Evolutionary conservation across 2,113 vertebrate genomes (phyloP).

Genomic region (Hipposideros armiger): DNA sequence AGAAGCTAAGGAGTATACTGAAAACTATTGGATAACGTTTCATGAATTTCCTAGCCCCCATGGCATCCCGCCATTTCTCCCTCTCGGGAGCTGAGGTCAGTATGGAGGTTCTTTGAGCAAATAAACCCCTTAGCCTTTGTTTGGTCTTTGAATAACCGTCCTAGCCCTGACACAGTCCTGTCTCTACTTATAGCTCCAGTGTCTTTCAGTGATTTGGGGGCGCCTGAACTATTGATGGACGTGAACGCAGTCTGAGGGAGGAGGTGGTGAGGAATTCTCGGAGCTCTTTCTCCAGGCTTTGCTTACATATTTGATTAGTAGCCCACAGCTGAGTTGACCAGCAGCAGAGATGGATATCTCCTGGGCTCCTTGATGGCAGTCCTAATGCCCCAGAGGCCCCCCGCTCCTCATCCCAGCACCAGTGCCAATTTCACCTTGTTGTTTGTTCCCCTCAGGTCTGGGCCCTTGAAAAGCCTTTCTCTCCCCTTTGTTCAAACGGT

Average conservation of each 20-base stretch:
- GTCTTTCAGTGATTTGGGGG: constrained; percentile 71
- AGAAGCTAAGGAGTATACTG: neutral
- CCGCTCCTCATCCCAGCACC: neutral
- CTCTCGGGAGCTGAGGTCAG: neutral
- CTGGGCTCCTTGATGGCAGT: constrained; percentile 73
- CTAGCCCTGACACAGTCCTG: neutral
- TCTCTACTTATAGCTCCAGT: constrained; percentile 37
- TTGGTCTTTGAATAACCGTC: neutral
- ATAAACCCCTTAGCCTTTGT: neutral
- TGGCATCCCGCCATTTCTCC: neutral
- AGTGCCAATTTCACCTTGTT: constrained; percentile 69
- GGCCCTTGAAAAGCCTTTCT: constrained; percentile 79
- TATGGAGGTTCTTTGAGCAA: neutral
- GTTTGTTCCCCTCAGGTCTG: constrained; percentile 79
- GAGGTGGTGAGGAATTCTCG: constrained; percentile 60
- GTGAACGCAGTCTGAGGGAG: constrained; percentile 67
- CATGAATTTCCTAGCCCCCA: neutral
- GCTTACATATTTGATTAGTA: constrained; percentile 70
- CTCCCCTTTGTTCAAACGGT: constrained; percentile 73
- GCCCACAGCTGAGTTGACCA: constrained; percentile 62
- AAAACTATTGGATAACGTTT: neutral
- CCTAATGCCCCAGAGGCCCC: constrained; percentile 33
- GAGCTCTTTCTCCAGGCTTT: constrained; percentile 64
- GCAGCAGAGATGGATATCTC: constrained; percentile 80
- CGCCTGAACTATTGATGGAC: constrained; percentile 66